Base-by-base conservation (phyloP, 2,797 vertebrate species). In the Gambusia yucatana region DNA sequence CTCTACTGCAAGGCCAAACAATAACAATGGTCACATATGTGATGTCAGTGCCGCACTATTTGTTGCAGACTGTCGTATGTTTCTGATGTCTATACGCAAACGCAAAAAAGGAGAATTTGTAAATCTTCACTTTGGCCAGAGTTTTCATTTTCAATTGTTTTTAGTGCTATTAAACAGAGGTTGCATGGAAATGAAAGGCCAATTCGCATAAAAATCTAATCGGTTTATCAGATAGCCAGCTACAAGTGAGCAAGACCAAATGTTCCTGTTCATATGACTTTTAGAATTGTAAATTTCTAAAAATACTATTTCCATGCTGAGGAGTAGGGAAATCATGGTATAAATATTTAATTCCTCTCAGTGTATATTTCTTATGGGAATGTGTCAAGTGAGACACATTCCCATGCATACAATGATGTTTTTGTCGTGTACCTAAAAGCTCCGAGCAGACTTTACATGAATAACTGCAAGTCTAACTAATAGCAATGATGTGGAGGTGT, bases 391-490 rank as follows among this genome's bases (percentile, higher is more conserved):
- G 39, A 17, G 17, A 39, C 17, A 17, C 20, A 65, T 48, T 20
- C 0, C 47, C 17, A 20, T 9, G 63, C 36, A 11, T 39, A 67
- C 36, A 63, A 10, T 39, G 1, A 67, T 41, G 39, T 13, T 69
- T 25, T 10, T 69, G 65, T 43, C 10, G 14, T 28, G 25, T 57
- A 43, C 14, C 52, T 43, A 14, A 55, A 57, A 74, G 25, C 22
- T 57, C 72, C 57, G 72, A 52, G 25, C 10, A 57, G 36, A 50
- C 25, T 74, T 57, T 25, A 41, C 1, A 14, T n/a, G 16, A 67
- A 9, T 67, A 41, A 41, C 36, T 67, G 30, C 67, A 47, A 67
- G 61, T 11, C 59, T 72, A 75, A 78, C 22, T 39, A 43, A 44
- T 41, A 28, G 57, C 4, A 22, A 10, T 20, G 20, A 67, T 41